Conservation (phyloP, 2,797 vertebrate species). For the Rhinatrema bivittatum region DNA sequence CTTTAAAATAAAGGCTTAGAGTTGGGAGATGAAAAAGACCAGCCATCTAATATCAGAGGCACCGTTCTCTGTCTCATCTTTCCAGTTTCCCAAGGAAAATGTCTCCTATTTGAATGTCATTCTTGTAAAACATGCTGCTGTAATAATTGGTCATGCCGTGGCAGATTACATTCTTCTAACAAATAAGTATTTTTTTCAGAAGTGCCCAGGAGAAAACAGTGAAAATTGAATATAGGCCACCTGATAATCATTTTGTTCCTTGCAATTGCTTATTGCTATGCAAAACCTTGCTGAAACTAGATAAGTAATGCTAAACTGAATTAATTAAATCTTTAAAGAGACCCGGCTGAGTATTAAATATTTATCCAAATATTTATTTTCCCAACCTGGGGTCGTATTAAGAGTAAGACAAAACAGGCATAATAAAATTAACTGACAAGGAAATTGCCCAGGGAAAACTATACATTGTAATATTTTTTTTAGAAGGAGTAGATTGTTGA, state of each 20-base stretch:
- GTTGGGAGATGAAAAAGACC: conserved; percentile 26
- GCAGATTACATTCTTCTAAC: conserved; percentile 24
- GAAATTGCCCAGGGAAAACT: too few relatives aligned
- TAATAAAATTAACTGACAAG: conserved; percentile 2
- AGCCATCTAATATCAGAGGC: conserved; percentile 23
- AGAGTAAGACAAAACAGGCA: conserved; percentile 1
- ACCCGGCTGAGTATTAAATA: conserved; percentile 9
- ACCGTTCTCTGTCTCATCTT: conserved; percentile 18
- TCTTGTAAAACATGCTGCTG: conserved; percentile 21
- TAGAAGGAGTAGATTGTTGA: too few relatives aligned
- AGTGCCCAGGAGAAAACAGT: conserved; percentile 26
- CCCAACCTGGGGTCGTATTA: conserved; percentile 2
- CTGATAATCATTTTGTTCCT: conserved; percentile 18
- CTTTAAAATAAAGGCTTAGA: conserved; percentile 47
- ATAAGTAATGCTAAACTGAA: conserved; percentile 7
- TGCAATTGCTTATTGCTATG: conserved; percentile 19
- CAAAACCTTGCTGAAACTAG: conserved; percentile 4
- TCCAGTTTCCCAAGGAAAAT: conserved; percentile 33
- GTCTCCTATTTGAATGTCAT: conserved; percentile 23
- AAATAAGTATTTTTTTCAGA: conserved; percentile 37
- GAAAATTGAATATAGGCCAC: conserved; percentile 31
- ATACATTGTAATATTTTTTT: too few relatives aligned
- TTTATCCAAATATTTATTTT: conserved; percentile 15
- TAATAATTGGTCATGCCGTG: conserved; percentile 31
- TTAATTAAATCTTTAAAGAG: conserved; percentile 17